Evolutionary conservation across 2,888 invertebrate species (phyloP).

Genomic region (Caprella mutica): DNA sequence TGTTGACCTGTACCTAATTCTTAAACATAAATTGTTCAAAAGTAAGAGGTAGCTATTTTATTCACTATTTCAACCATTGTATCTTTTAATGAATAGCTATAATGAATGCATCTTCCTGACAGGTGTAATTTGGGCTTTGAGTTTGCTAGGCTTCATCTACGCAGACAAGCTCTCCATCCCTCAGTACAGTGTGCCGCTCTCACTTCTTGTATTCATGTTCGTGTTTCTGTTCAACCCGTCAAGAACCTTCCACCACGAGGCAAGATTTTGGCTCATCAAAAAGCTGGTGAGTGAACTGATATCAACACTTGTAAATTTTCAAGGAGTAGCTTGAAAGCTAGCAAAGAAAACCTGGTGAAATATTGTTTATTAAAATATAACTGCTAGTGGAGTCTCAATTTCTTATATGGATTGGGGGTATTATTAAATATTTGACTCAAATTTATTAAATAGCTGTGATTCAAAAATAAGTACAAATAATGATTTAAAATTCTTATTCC

Average conservation of each 20-base stretch:
- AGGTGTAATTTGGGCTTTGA: constrained; percentile 82
- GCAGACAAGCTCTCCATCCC: constrained; percentile 69
- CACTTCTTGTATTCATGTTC: constrained; percentile 60
- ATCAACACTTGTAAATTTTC: not conserved
- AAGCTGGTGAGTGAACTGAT: constrained; percentile 53
- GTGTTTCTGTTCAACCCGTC: constrained; percentile 84
- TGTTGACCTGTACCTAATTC: too few relatives aligned
- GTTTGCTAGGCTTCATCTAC: constrained; percentile 71
- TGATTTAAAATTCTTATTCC: too few relatives aligned
- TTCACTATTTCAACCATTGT: too few relatives aligned
- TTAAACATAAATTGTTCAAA: too few relatives aligned
- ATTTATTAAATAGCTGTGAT: too few relatives aligned
- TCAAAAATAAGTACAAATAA: too few relatives aligned
- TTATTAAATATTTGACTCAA: too few relatives aligned
- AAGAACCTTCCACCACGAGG: constrained; percentile 79
- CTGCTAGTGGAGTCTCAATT: too few relatives aligned
- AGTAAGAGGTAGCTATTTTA: too few relatives aligned
- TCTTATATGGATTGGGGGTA: too few relatives aligned
- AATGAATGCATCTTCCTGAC: too few relatives aligned
- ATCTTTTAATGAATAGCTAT: too few relatives aligned
- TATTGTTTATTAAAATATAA: not conserved
- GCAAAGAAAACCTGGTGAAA: not conserved
- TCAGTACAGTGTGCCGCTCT: constrained; percentile 80
- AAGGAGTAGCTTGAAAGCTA: not conserved
- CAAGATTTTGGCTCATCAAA: constrained; percentile 83